Evolutionary conservation across 37 sponge, comb jelly and placozoan species (phyloP).

Genomic region (Halisarca cf. caerulea): DNA sequence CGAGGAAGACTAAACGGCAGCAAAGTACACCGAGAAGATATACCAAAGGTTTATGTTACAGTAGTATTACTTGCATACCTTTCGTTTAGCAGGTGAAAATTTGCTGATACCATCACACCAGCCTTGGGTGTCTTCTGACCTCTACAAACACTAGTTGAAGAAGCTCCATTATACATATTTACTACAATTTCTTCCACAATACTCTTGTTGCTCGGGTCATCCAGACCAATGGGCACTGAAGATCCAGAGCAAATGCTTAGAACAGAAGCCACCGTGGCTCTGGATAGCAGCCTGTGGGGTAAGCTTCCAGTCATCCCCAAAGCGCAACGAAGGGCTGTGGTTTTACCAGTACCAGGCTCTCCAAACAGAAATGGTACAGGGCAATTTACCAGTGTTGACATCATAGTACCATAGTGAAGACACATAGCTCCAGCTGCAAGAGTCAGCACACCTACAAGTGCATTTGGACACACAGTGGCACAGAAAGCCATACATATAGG

Average conservation of each 20-base stretch:
- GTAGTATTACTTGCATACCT: too few relatives aligned
- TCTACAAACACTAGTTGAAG: background rate
- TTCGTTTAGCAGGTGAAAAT: slow-evolving; percentile 20
- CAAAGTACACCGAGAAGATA: background rate
- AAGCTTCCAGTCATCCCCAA: background rate
- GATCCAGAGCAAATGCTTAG: background rate
- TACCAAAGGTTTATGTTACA: too few relatives aligned
- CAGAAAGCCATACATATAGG: too few relatives aligned
- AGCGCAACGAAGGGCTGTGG: slow-evolving; percentile 10
- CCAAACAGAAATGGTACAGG: slow-evolving; percentile 18
- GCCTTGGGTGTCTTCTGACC: background rate
- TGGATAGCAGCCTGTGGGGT: background rate
- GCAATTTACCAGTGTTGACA: slow-evolving; percentile 5
- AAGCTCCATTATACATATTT: slow-evolving; percentile 14
- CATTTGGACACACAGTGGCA: too few relatives aligned
- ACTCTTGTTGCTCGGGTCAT: slow-evolving; percentile 17
- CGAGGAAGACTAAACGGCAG: background rate
- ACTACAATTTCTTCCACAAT: background rate
- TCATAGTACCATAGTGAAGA: too few relatives aligned
- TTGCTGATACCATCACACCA: background rate
- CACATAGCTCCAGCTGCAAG: too few relatives aligned
- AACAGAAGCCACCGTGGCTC: background rate
- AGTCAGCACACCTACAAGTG: too few relatives aligned
- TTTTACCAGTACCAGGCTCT: background rate
- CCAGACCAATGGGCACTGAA: background rate